These are phyloP conservation scores for Orcinus orca DNA, from an alignment of 2,113 vertebrate species.

Conservation along the genomic window DNA sequence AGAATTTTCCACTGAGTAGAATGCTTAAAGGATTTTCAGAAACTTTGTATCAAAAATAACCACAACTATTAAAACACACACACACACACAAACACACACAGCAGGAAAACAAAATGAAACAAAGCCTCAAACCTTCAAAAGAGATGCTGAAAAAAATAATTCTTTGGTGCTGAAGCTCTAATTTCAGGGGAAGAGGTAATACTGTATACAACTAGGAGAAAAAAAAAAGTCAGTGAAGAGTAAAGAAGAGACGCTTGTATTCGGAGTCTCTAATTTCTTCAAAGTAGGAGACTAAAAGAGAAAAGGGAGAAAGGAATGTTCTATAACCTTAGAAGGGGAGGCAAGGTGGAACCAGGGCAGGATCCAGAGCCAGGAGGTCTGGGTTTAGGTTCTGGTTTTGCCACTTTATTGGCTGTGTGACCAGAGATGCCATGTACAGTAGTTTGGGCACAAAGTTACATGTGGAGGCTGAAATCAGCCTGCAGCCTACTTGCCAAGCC, in stretches of 20 bases:
- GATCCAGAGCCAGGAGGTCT: neutral
- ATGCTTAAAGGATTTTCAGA: neutral
- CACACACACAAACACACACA: neutral
- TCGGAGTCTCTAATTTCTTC: neutral
- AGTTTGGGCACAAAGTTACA: neutral
- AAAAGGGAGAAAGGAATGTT: neutral
- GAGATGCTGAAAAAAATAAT: neutral
- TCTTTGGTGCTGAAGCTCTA: neutral
- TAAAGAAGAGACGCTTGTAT: neutral
- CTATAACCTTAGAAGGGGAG: neutral
- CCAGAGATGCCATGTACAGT: neutral
- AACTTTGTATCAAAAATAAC: constrained; percentile 25
- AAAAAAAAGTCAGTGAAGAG: neutral
- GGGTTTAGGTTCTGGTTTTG: neutral
- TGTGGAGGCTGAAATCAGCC: neutral
- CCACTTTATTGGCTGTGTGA: neutral
- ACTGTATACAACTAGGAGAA: neutral
- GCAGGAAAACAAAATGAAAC: constrained; percentile 4
- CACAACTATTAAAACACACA: neutral
- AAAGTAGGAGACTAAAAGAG: neutral
- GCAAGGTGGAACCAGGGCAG: neutral
- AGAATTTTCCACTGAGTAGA: constrained; percentile 10
- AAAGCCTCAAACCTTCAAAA: neutral
- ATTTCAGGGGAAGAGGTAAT: neutral
- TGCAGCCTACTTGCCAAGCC: neutral